Percentiles rank a stretch among this genome's conserved stretches.
Evolutionary conservation across 2,113 vertebrate species (phyloP).

Genomic region (Ailurus styani): DNA sequence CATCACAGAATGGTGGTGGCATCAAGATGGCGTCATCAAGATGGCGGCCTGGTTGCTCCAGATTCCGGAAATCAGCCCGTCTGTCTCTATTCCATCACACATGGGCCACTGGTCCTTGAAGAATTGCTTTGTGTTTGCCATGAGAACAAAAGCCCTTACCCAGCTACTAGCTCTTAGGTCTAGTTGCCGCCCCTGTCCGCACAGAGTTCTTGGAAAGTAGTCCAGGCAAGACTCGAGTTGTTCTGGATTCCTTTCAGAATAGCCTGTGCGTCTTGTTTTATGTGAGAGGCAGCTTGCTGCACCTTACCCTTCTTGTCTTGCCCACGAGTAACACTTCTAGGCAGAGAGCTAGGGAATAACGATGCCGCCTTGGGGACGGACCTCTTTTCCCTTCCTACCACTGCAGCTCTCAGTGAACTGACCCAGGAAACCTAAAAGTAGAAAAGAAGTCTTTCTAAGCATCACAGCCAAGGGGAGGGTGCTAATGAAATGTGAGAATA

Average conservation of each 20-base stretch:
- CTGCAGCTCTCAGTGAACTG: neutral
- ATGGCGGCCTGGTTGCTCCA: neutral
- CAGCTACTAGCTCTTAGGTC: neutral
- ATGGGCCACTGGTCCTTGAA: neutral
- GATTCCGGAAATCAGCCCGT: neutral
- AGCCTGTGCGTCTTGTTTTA: neutral
- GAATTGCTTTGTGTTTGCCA: neutral
- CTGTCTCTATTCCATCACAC: neutral
- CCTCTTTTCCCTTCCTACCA: neutral
- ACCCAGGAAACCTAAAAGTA: neutral
- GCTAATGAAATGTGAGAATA: neutral
- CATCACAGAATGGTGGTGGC: rapidly evolving
- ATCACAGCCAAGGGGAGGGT: rapidly evolving
- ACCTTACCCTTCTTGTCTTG: rapidly evolving
- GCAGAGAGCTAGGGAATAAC: neutral
- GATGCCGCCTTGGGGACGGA: neutral
- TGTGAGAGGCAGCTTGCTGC: rapidly evolving
- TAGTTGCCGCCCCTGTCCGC: neutral
- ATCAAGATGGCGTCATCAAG: no score
- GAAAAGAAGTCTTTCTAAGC: neutral
- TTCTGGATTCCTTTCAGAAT: neutral
- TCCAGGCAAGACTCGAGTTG: neutral
- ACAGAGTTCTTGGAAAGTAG: neutral
- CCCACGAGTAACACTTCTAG: rapidly evolving
- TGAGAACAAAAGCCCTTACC: neutral